Conservation (phyloP, 1,140 invertebrate species). For the Platorchestia sp. region DNA sequence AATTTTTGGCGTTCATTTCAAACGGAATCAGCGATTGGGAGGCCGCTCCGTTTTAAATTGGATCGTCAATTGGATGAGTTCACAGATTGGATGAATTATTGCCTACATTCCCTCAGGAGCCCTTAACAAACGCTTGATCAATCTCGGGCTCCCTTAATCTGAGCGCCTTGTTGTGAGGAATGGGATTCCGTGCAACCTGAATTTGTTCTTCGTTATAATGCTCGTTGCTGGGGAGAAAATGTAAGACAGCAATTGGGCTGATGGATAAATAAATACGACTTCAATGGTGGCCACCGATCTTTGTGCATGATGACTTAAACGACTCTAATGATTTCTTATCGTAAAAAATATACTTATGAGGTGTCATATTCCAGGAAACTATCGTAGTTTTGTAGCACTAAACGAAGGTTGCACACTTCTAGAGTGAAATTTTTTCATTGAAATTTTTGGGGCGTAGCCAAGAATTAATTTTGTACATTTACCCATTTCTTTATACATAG, state of each 20-base stretch:
- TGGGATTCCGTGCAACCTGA: background rate
- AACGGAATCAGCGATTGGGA: background rate
- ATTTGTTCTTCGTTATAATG: background rate
- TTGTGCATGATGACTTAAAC: no score
- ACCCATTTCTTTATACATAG: no score
- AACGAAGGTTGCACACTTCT: no score
- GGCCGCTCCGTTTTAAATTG: background rate
- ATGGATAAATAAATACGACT: no score
- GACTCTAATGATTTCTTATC: no score
- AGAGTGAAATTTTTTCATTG: no score
- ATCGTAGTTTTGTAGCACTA: no score
- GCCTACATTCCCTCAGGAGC: background rate
- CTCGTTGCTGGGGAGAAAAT: background rate
- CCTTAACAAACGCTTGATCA: background rate
- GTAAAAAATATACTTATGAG: no score
- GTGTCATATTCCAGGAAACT: no score
- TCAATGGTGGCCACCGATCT: no score
- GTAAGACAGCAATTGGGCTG: background rate
- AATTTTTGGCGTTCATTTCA: background rate
- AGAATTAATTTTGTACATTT: no score
- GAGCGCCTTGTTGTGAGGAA: background rate
- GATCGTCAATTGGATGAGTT: background rate
- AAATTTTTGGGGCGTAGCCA: no score
- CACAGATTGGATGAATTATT: background rate
- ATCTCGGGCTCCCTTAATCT: background rate